Conservation (phyloP, 1,140 invertebrate genomes). For the Eumaeus atala region DNA sequence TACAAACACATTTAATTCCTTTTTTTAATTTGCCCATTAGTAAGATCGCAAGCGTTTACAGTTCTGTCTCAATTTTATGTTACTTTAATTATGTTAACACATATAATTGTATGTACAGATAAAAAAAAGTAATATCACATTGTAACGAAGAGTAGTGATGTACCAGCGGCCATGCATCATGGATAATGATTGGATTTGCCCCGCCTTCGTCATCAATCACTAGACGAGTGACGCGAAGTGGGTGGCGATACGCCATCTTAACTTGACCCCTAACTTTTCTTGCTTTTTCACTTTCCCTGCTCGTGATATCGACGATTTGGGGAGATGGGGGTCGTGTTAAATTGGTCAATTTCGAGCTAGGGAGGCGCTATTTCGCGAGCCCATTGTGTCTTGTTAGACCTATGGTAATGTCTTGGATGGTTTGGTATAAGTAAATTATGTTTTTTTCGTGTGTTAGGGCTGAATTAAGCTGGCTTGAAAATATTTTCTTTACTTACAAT, state of each 20-base stretch:
- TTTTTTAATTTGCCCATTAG: too few relatives aligned
- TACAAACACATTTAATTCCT: too few relatives aligned
- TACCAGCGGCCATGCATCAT: constrained; percentile 65
- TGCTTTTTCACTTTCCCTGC: constrained; percentile 17
- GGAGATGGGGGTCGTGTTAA: constrained; percentile 32
- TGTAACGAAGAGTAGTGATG: constrained; percentile 41
- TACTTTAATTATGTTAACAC: too few relatives aligned
- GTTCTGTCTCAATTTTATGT: too few relatives aligned
- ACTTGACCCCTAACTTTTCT: constrained; percentile 39
- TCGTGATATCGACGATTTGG: constrained; percentile 9
- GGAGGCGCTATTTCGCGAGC: constrained; percentile 53
- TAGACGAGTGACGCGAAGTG: constrained; percentile 54
- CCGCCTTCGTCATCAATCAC: constrained; percentile 71
- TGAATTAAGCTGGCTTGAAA: background rate
- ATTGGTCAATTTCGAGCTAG: constrained; percentile 34
- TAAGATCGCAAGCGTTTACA: too few relatives aligned
- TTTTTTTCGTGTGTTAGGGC: constrained; percentile 35
- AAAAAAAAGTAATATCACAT: background rate
- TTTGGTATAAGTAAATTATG: constrained; percentile 67
- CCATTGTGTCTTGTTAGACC: constrained; percentile 70
- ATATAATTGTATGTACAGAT: background rate
- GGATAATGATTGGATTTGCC: constrained; percentile 71
- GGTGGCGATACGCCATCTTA: constrained; percentile 42
- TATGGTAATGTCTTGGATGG: constrained; percentile 64
- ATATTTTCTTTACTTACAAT: background rate